Conservation (phyloP, 2,888 invertebrate genomes). For the Ormyrus nitidulus region DNA sequence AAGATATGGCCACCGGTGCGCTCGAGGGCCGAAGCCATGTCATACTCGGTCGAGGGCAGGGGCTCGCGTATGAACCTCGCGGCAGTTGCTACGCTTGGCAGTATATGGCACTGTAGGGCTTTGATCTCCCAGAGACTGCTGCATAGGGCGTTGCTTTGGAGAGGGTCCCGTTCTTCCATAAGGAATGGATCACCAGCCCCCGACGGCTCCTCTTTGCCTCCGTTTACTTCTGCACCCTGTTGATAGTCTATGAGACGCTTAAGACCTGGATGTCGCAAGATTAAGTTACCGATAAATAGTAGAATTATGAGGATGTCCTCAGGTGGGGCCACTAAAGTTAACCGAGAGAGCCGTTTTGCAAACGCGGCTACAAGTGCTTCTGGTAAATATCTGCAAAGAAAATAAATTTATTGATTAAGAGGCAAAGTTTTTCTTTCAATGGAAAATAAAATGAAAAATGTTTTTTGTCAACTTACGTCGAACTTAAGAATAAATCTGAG, state of each 20-base stretch:
- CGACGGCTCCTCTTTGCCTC: constrained; percentile 58
- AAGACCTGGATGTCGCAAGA: constrained; percentile 89
- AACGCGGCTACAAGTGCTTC: constrained; percentile 95
- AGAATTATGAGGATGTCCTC: constrained; percentile 87
- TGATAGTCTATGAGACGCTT: constrained; percentile 81
- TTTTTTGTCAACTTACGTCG: constrained; percentile 82
- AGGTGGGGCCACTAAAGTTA: constrained; percentile 89
- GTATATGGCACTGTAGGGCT: constrained; percentile 84
- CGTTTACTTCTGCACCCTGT: constrained; percentile 63
- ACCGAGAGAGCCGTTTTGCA: constrained; percentile 89
- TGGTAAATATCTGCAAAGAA: constrained; percentile 86
- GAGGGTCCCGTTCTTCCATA: constrained; percentile 87
- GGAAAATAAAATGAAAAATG: neutral
- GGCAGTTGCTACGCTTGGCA: constrained; percentile 84
- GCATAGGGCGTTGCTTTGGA: constrained; percentile 87
- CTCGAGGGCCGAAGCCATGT: constrained; percentile 82
- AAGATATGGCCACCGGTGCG: constrained; percentile 84
- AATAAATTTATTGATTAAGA: constrained; percentile 7
- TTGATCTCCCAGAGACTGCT: constrained; percentile 96
- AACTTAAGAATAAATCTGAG: constrained; percentile 92
- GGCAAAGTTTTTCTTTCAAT: neutral
- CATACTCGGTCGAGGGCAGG: constrained; percentile 82
- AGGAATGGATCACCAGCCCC: constrained; percentile 86
- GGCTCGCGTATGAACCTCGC: constrained; percentile 84
- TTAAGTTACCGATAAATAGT: constrained; percentile 89